phyloP scores from a whole-genome alignment of 2,797 vertebrate species.

The Eulemur mongoz region DNA sequence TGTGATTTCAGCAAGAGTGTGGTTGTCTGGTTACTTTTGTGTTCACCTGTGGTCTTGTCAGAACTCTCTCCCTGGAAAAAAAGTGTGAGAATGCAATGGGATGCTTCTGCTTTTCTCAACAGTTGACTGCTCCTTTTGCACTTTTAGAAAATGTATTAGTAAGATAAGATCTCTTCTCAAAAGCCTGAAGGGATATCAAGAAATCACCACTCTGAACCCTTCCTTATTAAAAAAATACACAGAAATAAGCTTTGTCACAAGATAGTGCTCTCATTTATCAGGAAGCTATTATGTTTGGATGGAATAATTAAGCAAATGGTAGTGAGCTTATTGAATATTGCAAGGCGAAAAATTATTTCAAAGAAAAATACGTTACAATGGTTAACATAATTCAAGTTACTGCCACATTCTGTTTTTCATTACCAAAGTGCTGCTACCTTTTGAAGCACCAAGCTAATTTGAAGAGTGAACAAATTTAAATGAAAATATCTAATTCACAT shows the following conservation, averaged over 20 bases:
- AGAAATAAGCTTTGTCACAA: constrained; percentile 6
- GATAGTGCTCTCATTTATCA: neutral
- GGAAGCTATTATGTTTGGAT: neutral
- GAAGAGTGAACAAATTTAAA: constrained; percentile 27
- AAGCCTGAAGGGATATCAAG: constrained; percentile 39
- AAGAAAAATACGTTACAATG: neutral
- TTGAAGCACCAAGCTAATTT: neutral
- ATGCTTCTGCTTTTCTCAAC: constrained; percentile 21
- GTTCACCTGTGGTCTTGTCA: neutral
- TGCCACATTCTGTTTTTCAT: neutral
- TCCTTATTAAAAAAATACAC: constrained; percentile 62
- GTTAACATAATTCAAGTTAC: neutral
- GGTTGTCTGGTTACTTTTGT: neutral
- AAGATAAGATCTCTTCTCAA: constrained; percentile 48
- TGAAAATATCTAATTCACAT: neutral
- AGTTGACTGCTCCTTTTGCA: neutral
- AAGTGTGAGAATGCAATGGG: neutral
- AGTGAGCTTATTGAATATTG: constrained; percentile 34
- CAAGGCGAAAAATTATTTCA: neutral
- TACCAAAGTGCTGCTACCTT: neutral
- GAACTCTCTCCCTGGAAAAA: neutral
- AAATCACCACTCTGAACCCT: constrained; percentile 23
- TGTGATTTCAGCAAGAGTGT: neutral
- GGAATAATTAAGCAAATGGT: constrained; percentile 38
- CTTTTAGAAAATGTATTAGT: constrained; percentile 33